Base-by-base conservation (phyloP, 2,797 vertebrate genomes). In the Dryobates pubescens region DNA sequence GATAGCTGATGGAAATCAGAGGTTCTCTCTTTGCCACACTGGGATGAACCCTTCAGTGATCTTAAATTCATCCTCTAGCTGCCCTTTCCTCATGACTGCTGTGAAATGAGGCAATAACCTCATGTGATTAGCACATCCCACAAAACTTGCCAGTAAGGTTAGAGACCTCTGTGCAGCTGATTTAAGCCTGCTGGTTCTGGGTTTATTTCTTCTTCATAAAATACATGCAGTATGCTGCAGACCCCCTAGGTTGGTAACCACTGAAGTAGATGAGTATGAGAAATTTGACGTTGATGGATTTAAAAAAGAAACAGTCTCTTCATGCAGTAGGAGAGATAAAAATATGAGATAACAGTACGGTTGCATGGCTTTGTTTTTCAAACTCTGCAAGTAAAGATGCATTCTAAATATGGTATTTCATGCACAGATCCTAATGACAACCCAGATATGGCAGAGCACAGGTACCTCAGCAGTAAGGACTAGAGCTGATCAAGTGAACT, bases 51-150 rank as follows among this genome's bases (percentile, higher is more conserved):
- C 56, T 34, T 72, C 56, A 32, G 27, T 20, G n/a, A 72, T 72
- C 43, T 87, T 47, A 88, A 81, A 58, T 89, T 87, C 41, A 64
- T 86, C 61, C 38, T 81, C 76, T 89, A n/a, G 6, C 34, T 94
- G 74, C 79, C 61, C 79, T 94, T 71, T 83, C 67, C 76, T 74
- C 70, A 65, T 67, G 79, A 64, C 53, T 77, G 5, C 70, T 69
- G 59, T 75, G 73, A 86, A 94, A 94, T 45, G 67, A 90, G 57
- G 76, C 73, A 86, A 63, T 53, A 95, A 63, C 26, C 53, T 91
- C 26, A 63, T 78, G 47, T 87, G 59, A 92, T 92, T 82, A 92
- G 75, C 75, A 85, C 62, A 75, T 65, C 32, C 65, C 64, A 74
- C 86, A 82, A 34, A 93, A 76, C 32, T 75, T 71, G 62, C 65